Evolutionary conservation across 2,797 vertebrate species (phyloP).

Genomic region (Alfaro cultratus): DNA sequence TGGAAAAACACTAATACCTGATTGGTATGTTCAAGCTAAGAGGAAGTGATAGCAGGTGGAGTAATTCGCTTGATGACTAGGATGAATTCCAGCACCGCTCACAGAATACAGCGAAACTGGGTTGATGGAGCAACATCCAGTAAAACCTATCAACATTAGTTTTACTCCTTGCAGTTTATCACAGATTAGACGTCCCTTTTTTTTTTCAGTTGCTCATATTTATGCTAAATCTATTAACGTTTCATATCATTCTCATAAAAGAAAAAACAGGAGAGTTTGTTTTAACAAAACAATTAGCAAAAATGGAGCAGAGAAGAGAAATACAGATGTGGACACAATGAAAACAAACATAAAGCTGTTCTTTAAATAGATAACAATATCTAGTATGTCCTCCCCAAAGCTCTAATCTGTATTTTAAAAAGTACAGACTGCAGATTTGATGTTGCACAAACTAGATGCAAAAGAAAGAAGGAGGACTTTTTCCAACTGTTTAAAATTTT

Average conservation of each 20-base stretch:
- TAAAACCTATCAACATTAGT: neutral
- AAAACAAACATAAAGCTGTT: neutral
- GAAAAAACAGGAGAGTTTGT: neutral
- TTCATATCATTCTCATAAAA: neutral
- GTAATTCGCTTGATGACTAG: neutral
- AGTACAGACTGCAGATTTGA: neutral
- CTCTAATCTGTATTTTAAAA: neutral
- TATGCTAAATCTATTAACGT: slow-evolving; percentile 26
- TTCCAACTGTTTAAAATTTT: neutral
- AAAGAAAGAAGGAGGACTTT: neutral
- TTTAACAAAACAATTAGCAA: neutral
- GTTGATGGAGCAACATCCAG: neutral
- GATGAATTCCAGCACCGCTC: neutral
- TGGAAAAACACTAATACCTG: neutral
- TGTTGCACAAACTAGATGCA: neutral
- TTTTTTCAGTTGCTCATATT: slow-evolving; percentile 42
- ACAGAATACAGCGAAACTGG: neutral
- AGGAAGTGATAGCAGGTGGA: neutral
- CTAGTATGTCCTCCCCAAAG: neutral
- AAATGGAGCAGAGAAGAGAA: neutral
- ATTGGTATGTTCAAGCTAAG: neutral
- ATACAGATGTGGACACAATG: neutral
- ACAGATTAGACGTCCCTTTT: neutral
- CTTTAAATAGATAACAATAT: neutral
- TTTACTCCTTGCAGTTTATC: slow-evolving; percentile 13